A percentile compares a stretch with the other conserved stretches of the same genome.
Evolutionary conservation across 2,113 vertebrate species (phyloP).

Genomic region (Romanogobio albipinnatus): DNA sequence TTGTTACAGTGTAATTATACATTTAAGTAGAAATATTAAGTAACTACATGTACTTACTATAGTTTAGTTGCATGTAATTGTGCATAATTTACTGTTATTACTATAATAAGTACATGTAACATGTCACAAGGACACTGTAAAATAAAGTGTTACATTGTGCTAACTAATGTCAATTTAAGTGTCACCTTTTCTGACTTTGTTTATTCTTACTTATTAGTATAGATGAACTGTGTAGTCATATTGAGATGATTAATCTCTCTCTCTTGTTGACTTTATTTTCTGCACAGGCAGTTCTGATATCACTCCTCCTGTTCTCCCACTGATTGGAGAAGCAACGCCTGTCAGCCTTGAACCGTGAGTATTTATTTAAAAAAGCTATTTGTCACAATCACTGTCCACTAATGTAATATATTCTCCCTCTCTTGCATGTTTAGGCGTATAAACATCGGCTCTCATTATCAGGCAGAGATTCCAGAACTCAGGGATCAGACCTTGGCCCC

Average conservation of each 20-base stretch:
- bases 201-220: not conserved
- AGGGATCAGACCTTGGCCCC: conserved; percentile 76
- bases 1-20: no score
- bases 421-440: conserved; percentile 80
- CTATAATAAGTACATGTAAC: no score
- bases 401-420: not conserved
- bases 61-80: no score
- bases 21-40: no score
- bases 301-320: conserved; percentile 86
- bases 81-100: no score
- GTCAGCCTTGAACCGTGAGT: conserved; percentile 98
- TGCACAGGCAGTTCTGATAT: conserved; percentile 87
- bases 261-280: conserved; percentile 42
- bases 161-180: not conserved
- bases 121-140: no score
- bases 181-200: not conserved
- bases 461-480: conserved; percentile 91
- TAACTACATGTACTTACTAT: no score
- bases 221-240: not conserved
- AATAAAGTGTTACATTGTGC: not conserved
- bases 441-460: conserved; percentile 91
- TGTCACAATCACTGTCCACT: not conserved
- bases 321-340: conserved; percentile 87
- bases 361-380: not conserved
- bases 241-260: not conserved